Evolutionary conservation across 1,140 invertebrate species (phyloP).

Genomic region (Phocides pigmalion): DNA sequence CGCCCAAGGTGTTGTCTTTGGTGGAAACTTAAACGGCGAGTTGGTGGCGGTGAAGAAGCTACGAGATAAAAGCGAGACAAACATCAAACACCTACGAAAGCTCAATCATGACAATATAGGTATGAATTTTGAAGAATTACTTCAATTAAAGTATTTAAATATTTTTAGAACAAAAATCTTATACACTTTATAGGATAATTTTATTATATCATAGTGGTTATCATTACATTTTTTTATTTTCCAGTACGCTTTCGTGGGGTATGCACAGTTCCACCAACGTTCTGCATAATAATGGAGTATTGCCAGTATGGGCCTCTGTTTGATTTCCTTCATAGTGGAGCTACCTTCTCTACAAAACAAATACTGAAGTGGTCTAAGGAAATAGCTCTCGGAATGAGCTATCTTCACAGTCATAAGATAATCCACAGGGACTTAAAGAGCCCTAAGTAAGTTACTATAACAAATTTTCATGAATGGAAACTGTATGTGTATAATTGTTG

Average conservation of each 20-base stretch:
- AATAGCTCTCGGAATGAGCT: constrained; percentile 98
- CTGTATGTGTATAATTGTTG: too few relatives aligned
- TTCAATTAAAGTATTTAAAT: too few relatives aligned
- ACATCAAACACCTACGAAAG: constrained; percentile 96
- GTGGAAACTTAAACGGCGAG: constrained; percentile 92
- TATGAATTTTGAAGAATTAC: too few relatives aligned
- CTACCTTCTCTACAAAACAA: constrained; percentile 92
- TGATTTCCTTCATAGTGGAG: constrained; percentile 91
- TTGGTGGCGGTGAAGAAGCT: constrained; percentile 98
- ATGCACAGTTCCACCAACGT: constrained; percentile 96
- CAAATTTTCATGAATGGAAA: background rate
- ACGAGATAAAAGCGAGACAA: constrained; percentile 95
- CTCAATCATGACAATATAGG: constrained; percentile 97
- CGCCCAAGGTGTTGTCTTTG: constrained; percentile 98
- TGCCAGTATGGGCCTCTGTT: constrained; percentile 98
- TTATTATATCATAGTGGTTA: too few relatives aligned
- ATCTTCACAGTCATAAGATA: constrained; percentile 97
- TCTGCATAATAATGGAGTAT: constrained; percentile 99
- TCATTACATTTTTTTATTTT: constrained; percentile 19
- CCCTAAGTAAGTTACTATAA: constrained; percentile 91
- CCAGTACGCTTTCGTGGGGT: constrained; percentile 97
- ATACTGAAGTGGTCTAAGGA: constrained; percentile 97
- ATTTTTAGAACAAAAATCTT: too few relatives aligned
- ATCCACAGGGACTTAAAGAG: constrained; percentile 98
- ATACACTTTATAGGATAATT: too few relatives aligned